These are phyloP conservation scores for Danio albolineatus DNA, from an alignment of 2,797 vertebrate genomes.

Conservation along the genomic window DNA sequence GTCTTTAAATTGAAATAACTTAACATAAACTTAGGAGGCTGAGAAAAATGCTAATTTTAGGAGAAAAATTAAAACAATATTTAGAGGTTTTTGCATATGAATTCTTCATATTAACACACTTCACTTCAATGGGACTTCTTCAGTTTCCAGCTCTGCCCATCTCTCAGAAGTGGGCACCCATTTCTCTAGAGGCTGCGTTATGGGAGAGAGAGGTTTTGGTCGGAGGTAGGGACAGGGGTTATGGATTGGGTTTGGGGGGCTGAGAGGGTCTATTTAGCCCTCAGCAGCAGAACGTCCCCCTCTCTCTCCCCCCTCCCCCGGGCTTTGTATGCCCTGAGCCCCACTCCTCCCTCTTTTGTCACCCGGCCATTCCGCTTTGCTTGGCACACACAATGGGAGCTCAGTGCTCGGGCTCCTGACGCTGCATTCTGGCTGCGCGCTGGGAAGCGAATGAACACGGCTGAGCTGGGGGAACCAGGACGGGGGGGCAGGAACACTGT, in stretches of 20 bases:
- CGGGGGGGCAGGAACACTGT: slow-evolving; percentile 79
- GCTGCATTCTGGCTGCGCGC: slow-evolving; percentile 84
- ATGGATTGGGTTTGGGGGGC: slow-evolving; percentile 75
- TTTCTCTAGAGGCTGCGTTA: slow-evolving; percentile 3
- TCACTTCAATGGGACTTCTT: neutral
- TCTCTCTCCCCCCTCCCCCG: slow-evolving; percentile 75
- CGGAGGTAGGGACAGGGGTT: slow-evolving; percentile 38
- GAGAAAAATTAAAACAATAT: no score
- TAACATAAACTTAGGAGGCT: no score
- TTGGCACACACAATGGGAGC: slow-evolving; percentile 96
- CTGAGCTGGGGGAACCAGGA: slow-evolving; percentile 65
- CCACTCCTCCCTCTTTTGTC: slow-evolving; percentile 94
- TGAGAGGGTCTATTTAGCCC: slow-evolving; percentile 81
- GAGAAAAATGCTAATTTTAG: no score
- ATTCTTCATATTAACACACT: neutral
- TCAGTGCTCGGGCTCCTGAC: slow-evolving; percentile 89
- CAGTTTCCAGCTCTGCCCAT: neutral
- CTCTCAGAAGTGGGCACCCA: neutral
- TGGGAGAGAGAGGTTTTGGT: slow-evolving; percentile 22
- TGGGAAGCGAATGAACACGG: slow-evolving; percentile 70
- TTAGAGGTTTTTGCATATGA: neutral
- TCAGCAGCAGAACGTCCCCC: slow-evolving; percentile 71
- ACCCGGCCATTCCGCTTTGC: slow-evolving; percentile 98
- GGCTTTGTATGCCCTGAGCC: slow-evolving; percentile 89
- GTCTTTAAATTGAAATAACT: no score